phyloP scores from a whole-genome alignment of 2,797 vertebrate genomes.

The Sebastolobus altivelis region DNA sequence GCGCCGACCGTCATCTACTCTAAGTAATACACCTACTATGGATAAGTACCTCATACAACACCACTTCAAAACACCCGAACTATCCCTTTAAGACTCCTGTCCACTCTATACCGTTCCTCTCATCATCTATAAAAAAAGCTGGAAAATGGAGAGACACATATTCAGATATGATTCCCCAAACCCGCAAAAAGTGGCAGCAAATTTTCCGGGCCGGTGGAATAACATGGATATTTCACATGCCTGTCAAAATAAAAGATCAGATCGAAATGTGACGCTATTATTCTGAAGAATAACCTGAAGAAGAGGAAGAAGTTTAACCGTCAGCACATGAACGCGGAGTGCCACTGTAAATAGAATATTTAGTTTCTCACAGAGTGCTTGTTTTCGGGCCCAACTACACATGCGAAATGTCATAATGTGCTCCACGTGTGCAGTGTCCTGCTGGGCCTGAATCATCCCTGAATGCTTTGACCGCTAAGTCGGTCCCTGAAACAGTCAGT shows the following conservation, averaged over 20 bases:
- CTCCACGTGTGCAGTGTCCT: conserved; percentile 64
- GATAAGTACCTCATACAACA: too few species aligned
- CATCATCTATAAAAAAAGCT: conserved; percentile 33
- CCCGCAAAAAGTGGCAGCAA: conserved; percentile 77
- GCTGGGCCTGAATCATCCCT: conserved; percentile 82
- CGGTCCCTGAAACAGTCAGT: conserved; percentile 60
- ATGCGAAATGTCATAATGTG: conserved; percentile 60
- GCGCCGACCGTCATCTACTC: too few species aligned
- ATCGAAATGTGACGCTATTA: conserved; percentile 75
- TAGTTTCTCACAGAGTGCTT: conserved; percentile 58
- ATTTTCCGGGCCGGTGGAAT: conserved; percentile 72
- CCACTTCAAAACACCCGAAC: too few species aligned
- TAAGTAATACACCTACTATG: too few species aligned
- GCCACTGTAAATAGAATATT: conserved; percentile 62
- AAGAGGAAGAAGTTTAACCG: conserved; percentile 74
- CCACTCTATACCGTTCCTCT: conserved; percentile 1
- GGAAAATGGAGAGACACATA: conserved; percentile 66
- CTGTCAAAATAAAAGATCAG: conserved; percentile 78
- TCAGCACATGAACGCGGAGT: conserved; percentile 76
- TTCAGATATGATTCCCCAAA: conserved; percentile 61
- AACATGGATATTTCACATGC: conserved; percentile 86
- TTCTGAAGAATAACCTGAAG: conserved; percentile 75
- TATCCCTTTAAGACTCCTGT: not conserved
- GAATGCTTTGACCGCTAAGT: conserved; percentile 80
- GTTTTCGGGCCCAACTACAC: conserved; percentile 70